phyloP scores from a whole-genome alignment of 2,113 vertebrate species.

The Potamarius usumacintae region DNA sequence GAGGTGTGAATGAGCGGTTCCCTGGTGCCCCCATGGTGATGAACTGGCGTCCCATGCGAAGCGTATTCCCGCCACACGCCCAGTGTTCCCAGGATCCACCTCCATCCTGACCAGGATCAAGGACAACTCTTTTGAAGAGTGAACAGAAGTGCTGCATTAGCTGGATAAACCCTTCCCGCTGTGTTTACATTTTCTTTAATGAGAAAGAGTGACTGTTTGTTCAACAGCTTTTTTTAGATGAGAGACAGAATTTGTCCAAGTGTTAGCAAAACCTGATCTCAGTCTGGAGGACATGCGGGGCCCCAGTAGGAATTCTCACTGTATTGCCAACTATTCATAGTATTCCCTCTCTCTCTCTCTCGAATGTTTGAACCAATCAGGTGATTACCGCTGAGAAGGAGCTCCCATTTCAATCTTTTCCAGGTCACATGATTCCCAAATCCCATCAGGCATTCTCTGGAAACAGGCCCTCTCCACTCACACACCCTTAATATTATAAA shows the following conservation, averaged over 20 bases:
- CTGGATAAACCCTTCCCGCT: background rate
- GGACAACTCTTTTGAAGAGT: background rate
- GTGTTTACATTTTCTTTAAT: background rate
- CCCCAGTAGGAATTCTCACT: constrained; percentile 52
- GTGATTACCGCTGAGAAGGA: constrained; percentile 32
- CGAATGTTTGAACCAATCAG: constrained; percentile 30
- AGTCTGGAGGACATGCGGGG: constrained; percentile 42
- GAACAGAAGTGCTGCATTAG: background rate
- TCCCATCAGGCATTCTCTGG: constrained; percentile 44
- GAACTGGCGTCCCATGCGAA: background rate
- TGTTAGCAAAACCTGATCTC: constrained; percentile 35
- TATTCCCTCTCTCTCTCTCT: constrained; percentile 14
- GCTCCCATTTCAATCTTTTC: constrained; percentile 12
- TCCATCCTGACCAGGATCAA: background rate
- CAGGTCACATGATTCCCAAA: constrained; percentile 44
- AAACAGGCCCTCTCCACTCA: constrained; percentile 29
- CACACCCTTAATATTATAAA: background rate
- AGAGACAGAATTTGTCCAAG: background rate
- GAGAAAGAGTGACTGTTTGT: background rate
- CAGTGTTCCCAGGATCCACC: background rate
- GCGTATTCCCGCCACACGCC: background rate
- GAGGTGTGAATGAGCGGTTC: background rate
- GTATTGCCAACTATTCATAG: constrained; percentile 38
- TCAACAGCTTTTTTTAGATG: background rate
- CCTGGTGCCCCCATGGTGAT: background rate